Percentiles rank a stretch among this genome's conserved stretches.
These are phyloP conservation scores for Apis dorsata DNA, from an alignment of 1,140 invertebrate genomes.

Conservation along the genomic window DNA sequence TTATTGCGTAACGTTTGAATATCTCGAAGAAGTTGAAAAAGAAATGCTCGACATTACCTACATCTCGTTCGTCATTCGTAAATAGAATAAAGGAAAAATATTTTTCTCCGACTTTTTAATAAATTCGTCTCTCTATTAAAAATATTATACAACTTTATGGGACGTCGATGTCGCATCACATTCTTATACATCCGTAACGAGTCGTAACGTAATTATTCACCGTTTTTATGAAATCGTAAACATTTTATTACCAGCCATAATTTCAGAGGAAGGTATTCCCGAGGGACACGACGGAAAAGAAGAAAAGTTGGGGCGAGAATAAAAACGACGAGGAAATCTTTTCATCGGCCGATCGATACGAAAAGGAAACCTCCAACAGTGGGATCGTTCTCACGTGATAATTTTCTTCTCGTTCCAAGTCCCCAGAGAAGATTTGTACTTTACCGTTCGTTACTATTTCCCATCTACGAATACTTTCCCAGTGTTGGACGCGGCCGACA, in stretches of 20 bases:
- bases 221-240: slow-evolving; percentile 11
- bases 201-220: neutral
- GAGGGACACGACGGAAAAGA: neutral
- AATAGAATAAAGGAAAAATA: no score
- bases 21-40: no score
- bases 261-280: neutral
- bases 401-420: neutral
- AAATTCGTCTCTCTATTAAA: no score
- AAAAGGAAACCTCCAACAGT: neutral
- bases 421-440: slow-evolving; percentile 28
- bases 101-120: no score
- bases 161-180: neutral
- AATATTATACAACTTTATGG: no score
- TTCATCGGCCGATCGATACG: slow-evolving; percentile 1
- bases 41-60: no score
- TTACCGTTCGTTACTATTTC: slow-evolving; percentile 35
- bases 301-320: neutral
- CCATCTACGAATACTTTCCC: slow-evolving; percentile 64
- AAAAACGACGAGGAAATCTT: neutral
- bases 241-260: neutral
- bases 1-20: no score
- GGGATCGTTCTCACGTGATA: slow-evolving; percentile 4
- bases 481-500: slow-evolving; percentile 62
- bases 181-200: no score
- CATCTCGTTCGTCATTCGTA: no score